These are phyloP conservation scores for Pachycephala philippinensis DNA, from an alignment of 2,113 vertebrate genomes.

Conservation along the genomic window DNA sequence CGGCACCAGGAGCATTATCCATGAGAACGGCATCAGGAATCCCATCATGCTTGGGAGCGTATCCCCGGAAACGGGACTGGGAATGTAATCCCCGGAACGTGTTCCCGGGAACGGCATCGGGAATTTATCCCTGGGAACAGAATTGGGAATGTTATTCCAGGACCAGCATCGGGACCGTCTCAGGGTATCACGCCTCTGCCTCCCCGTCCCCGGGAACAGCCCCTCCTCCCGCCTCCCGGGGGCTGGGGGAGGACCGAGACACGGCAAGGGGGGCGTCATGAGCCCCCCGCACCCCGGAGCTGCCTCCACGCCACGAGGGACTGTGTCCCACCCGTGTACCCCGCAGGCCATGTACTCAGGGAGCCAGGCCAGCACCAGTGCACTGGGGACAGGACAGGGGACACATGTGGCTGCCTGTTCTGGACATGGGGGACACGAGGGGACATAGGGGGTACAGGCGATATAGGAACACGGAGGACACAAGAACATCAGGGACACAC, in stretches of 20 bases:
- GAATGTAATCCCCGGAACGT: background rate
- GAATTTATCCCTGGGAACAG: background rate
- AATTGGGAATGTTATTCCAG: background rate
- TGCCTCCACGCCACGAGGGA: background rate
- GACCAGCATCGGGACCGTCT: background rate
- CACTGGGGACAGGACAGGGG: background rate
- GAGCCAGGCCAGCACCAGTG: background rate
- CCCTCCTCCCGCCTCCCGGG: background rate
- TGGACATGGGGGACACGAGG: background rate
- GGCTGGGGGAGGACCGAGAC: background rate
- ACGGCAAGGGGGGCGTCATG: no score
- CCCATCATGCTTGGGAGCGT: background rate
- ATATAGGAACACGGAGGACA: background rate
- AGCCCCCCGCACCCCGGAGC: background rate
- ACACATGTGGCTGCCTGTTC: background rate
- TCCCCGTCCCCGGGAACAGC: background rate
- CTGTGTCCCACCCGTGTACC: background rate
- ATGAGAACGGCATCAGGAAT: background rate
- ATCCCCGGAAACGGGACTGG: background rate
- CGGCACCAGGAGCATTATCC: background rate
- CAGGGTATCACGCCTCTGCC: background rate
- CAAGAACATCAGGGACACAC: background rate
- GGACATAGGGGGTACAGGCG: no score
- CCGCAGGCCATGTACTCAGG: no score
- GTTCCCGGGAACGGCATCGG: background rate